phyloP scores from a whole-genome alignment of 2,888 invertebrate species.

The Sericinus montela region DNA sequence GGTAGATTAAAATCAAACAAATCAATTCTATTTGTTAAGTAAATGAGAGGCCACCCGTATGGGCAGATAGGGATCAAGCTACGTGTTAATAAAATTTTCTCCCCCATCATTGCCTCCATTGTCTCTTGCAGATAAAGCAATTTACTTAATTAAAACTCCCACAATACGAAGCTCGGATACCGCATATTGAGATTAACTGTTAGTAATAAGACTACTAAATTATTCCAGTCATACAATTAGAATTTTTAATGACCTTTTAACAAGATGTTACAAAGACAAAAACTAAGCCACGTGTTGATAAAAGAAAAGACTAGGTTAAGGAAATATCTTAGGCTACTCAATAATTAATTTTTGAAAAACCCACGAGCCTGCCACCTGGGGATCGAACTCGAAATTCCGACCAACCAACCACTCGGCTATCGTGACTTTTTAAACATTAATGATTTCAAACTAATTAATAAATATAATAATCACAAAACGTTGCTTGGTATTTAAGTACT shows the following conservation, averaged over 20 bases:
- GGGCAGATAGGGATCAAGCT: constrained; percentile 48
- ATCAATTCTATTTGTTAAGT: constrained; percentile 73
- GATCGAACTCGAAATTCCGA: too few relatives aligned
- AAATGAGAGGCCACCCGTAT: constrained; percentile 68
- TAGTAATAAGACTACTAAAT: constrained; percentile 53
- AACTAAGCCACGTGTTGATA: too few relatives aligned
- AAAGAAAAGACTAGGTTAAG: too few relatives aligned
- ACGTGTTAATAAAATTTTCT: constrained; percentile 58
- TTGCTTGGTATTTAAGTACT: neutral
- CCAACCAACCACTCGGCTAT: too few relatives aligned
- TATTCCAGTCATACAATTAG: constrained; percentile 7
- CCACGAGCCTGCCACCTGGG: too few relatives aligned
- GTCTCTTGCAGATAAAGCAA: constrained; percentile 74
- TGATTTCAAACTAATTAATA: too few relatives aligned
- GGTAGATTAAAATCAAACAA: constrained; percentile 66
- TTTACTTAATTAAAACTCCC: constrained; percentile 75
- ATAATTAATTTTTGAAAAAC: too few relatives aligned
- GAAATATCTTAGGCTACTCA: too few relatives aligned
- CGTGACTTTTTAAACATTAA: too few relatives aligned
- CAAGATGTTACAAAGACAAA: neutral
- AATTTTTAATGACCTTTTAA: constrained; percentile 8
- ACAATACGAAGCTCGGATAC: constrained; percentile 38
- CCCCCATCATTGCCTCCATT: constrained; percentile 60
- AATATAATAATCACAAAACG: constrained; percentile 1
- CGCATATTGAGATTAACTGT: constrained; percentile 57